These are phyloP conservation scores for Odiellus spinosus DNA, from an alignment of 2,888 invertebrate genomes.

Conservation along the genomic window DNA sequence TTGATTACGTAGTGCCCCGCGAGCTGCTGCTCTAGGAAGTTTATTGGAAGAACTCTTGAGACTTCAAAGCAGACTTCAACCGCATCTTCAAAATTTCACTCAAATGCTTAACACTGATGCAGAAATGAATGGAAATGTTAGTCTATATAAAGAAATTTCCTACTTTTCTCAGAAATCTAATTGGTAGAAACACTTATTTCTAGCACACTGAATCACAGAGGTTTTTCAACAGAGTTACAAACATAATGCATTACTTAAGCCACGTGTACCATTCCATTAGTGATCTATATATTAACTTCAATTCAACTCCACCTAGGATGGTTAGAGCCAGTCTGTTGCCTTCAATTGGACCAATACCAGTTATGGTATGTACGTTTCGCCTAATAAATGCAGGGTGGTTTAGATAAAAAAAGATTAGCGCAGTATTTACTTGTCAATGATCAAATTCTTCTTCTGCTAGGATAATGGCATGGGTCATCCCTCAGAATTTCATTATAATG, in stretches of 20 bases:
- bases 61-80: slow-evolving; percentile 44
- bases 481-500: too few relatives aligned
- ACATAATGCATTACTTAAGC: slow-evolving; percentile 64
- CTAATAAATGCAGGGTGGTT: too few relatives aligned
- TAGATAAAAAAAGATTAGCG: too few relatives aligned
- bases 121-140: slow-evolving; percentile 32
- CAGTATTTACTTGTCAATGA: too few relatives aligned
- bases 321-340: slow-evolving; percentile 50
- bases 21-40: slow-evolving; percentile 40
- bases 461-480: too few relatives aligned
- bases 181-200: slow-evolving; percentile 1
- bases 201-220: slow-evolving; percentile 38
- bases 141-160: slow-evolving; percentile 8
- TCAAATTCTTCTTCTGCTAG: too few relatives aligned
- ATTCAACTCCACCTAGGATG: slow-evolving; percentile 48
- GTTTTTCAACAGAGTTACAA: slow-evolving; percentile 54
- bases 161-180: neutral
- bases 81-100: slow-evolving; percentile 47
- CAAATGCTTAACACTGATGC: slow-evolving; percentile 46
- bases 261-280: slow-evolving; percentile 80
- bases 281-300: slow-evolving; percentile 60
- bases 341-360: slow-evolving; percentile 39
- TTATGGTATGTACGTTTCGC: slow-evolving; percentile 29
- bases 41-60: slow-evolving; percentile 38
- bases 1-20: slow-evolving; percentile 23